Evolutionary conservation across 2,888 invertebrate species (phyloP).

Genomic region (Hyalella azteca): DNA sequence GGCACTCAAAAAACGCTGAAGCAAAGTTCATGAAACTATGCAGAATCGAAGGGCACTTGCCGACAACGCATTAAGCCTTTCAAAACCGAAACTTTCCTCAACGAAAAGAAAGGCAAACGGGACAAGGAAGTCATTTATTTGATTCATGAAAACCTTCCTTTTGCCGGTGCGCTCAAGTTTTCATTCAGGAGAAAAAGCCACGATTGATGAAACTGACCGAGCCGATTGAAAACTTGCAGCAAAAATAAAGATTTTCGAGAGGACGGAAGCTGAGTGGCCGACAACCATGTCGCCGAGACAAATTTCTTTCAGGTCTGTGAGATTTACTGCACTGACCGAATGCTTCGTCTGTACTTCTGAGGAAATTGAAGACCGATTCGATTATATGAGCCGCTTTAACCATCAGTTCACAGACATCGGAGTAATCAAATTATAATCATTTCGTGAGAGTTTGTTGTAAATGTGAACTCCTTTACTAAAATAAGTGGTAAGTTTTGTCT

Average conservation of each 20-base stretch:
- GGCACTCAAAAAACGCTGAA: no score
- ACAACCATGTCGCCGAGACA: slow-evolving; percentile 12
- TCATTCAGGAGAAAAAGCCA: slow-evolving; percentile 27
- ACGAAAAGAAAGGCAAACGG: slow-evolving; percentile 24
- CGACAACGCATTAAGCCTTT: background rate
- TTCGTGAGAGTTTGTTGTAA: no score
- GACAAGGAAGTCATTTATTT: slow-evolving; percentile 36
- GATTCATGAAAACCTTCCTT: slow-evolving; percentile 32
- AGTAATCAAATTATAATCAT: no score
- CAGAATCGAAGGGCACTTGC: no score
- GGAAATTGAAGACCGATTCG: no score
- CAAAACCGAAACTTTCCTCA: slow-evolving; percentile 21
- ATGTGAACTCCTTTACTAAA: no score
- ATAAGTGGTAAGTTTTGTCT: no score
- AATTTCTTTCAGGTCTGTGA: slow-evolving; percentile 4
- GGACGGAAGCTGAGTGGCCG: background rate
- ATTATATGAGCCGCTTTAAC: no score
- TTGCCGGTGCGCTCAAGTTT: slow-evolving; percentile 22
- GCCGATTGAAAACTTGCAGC: slow-evolving; percentile 35
- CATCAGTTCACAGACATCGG: background rate
- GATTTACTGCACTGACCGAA: slow-evolving; percentile 11
- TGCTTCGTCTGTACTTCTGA: background rate
- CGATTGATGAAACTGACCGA: slow-evolving; percentile 37
- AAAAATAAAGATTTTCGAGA: slow-evolving; percentile 24
- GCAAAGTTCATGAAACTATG: no score